A percentile compares a stretch with the other conserved stretches of the same genome.
Evolutionary conservation across 1,140 invertebrate genomes (phyloP).

Genomic region (Colletes latitarsis): DNA sequence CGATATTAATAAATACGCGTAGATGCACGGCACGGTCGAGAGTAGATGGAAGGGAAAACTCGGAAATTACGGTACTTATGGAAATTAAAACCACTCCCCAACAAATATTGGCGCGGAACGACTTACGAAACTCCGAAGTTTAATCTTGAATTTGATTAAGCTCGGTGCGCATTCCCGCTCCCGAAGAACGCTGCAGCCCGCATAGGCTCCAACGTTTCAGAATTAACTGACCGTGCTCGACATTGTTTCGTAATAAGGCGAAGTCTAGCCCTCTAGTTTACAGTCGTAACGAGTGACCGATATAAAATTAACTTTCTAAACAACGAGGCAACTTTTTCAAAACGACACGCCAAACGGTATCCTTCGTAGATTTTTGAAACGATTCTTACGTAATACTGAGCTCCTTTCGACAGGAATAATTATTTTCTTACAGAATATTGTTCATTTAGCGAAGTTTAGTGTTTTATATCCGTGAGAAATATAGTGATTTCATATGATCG

Average conservation of each 20-base stretch:
- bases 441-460: too few relatives aligned
- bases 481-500: too few relatives aligned
- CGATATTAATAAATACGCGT: constrained; percentile 22
- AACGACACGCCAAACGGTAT: too few relatives aligned
- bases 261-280: constrained; percentile 21
- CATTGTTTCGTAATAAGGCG: constrained; percentile 55
- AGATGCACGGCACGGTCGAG: neutral
- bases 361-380: too few relatives aligned
- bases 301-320: constrained; percentile 5
- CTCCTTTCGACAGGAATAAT: too few relatives aligned
- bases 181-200: constrained; percentile 18
- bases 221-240: constrained; percentile 70
- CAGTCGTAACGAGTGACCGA: constrained; percentile 44
- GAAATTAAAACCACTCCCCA: constrained; percentile 76
- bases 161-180: constrained; percentile 34
- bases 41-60: constrained; percentile 42
- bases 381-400: too few relatives aligned
- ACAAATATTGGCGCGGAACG: constrained; percentile 69
- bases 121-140: constrained; percentile 73
- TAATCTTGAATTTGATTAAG: constrained; percentile 77
- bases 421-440: too few relatives aligned
- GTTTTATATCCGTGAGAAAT: too few relatives aligned
- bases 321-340: too few relatives aligned
- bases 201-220: constrained; percentile 33
- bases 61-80: constrained; percentile 74